Conservation (phyloP, 2,113 vertebrate species). For the Lasiurus borealis region DNA sequence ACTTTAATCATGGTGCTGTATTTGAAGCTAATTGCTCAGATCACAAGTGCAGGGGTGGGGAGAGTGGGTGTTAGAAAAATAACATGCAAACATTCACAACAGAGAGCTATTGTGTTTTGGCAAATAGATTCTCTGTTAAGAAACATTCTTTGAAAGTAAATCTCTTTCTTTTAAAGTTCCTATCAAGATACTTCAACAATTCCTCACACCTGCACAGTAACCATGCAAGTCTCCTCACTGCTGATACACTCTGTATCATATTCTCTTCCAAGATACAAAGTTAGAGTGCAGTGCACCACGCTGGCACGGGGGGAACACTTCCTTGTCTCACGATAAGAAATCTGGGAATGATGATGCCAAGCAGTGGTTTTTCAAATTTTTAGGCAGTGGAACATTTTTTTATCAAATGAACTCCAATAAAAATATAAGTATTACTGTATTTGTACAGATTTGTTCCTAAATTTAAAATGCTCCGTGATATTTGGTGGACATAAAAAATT, state of each 20-base stretch:
- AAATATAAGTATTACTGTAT: not conserved
- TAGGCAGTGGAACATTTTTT: not conserved
- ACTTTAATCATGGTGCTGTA: not conserved
- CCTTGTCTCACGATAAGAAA: not conserved
- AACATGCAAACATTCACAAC: not conserved
- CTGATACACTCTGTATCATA: not conserved
- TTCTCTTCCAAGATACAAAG: not conserved
- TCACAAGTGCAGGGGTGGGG: not conserved
- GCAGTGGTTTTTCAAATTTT: not conserved
- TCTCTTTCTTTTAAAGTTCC: not conserved
- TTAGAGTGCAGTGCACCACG: accelerated
- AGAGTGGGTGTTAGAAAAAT: not conserved
- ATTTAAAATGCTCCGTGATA: not conserved
- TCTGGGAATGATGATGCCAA: not conserved
- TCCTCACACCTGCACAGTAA: not conserved
- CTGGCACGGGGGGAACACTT: accelerated
- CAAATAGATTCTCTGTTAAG: not conserved
- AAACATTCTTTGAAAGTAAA: not conserved
- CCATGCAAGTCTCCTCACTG: not conserved
- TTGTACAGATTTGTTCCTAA: not conserved
- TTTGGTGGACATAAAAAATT: not conserved
- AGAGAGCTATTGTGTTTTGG: not conserved
- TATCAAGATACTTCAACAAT: not conserved
- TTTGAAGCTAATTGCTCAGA: constrained; percentile 22
- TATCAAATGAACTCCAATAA: not conserved